A percentile compares a stretch with the other conserved stretches of the same genome.
These are phyloP conservation scores for Eospalax fontanierii DNA, from an alignment of 2,797 vertebrate genomes.

Conservation along the genomic window DNA sequence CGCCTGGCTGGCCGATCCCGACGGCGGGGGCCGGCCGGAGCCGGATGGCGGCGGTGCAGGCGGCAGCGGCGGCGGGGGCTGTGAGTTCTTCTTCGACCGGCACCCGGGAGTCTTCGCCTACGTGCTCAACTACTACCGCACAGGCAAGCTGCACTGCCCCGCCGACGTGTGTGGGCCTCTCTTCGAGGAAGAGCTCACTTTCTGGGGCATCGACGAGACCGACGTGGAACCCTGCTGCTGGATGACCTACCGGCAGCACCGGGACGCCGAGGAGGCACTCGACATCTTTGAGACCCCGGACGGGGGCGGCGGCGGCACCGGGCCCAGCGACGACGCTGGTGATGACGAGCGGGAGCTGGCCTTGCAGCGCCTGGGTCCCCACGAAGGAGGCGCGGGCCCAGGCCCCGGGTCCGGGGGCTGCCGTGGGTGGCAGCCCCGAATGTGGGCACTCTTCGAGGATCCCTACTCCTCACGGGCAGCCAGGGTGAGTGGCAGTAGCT, in stretches of 20 bases:
- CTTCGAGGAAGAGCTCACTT: conserved; percentile 98
- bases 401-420: conserved; percentile 92
- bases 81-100: conserved; percentile 97
- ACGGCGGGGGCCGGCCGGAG: conserved; percentile 91
- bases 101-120: conserved; percentile 99
- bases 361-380: conserved; percentile 93
- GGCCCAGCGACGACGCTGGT: conserved; percentile 80
- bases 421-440: conserved; percentile 94
- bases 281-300: conserved; percentile 97
- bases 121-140: conserved; percentile 99
- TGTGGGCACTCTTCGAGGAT: conserved; percentile 99
- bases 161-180: conserved; percentile 98
- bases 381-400: conserved; percentile 92
- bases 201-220: conserved; percentile 99
- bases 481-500: conserved; percentile 93
- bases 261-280: conserved; percentile 98
- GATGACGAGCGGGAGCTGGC: conserved; percentile 88
- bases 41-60: conserved; percentile 91
- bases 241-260: conserved; percentile 99
- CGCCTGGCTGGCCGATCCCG: conserved; percentile 96
- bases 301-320: conserved; percentile 89
- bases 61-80: conserved; percentile 89
- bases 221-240: conserved; percentile 99
- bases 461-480: conserved; percentile 97
- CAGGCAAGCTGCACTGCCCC: conserved; percentile 98